Percentiles rank a stretch among this genome's conserved stretches.
Conservation (phyloP, 2,888 invertebrate genomes). For the Psococerastis gibbosa region DNA sequence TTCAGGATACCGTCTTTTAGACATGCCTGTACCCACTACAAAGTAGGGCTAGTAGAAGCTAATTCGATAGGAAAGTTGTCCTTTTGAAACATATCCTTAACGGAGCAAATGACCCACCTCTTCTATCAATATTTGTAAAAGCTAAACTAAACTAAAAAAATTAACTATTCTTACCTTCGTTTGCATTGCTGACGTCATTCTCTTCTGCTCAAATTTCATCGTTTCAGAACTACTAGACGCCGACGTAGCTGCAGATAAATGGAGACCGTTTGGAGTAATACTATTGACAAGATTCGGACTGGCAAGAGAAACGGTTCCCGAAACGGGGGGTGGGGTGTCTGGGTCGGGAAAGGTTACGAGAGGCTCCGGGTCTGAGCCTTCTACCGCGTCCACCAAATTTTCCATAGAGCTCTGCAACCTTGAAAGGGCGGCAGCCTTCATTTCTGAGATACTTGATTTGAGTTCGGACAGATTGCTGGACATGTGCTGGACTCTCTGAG, state of each 20-base stretch:
- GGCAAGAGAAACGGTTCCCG: slow-evolving; percentile 26
- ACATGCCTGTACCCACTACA: no score
- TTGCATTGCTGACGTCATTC: slow-evolving; percentile 55
- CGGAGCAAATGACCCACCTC: no score
- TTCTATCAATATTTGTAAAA: no score
- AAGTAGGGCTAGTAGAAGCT: no score
- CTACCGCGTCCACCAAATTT: slow-evolving; percentile 32
- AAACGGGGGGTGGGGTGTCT: slow-evolving; percentile 44
- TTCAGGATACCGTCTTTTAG: no score
- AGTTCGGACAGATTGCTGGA: slow-evolving; percentile 47
- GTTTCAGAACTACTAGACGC: slow-evolving; percentile 3
- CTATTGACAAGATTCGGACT: slow-evolving; percentile 21
- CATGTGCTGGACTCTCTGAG: slow-evolving; percentile 33
- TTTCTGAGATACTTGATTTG: slow-evolving; percentile 69
- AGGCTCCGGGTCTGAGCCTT: slow-evolving; percentile 29
- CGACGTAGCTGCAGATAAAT: slow-evolving; percentile 5
- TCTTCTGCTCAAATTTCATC: slow-evolving; percentile 67
- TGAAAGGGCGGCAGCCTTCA: slow-evolving; percentile 40
- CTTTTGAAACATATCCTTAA: no score
- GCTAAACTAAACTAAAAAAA: no score
- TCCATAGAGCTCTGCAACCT: slow-evolving; percentile 56
- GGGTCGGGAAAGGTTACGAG: slow-evolving; percentile 66
- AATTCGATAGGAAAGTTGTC: no score
- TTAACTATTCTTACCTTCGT: slow-evolving; percentile 35
- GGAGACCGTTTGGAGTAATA: slow-evolving; percentile 8